These are phyloP conservation scores for Sturnus vulgaris DNA, from an alignment of 2,113 vertebrate genomes.

Conservation along the genomic window DNA sequence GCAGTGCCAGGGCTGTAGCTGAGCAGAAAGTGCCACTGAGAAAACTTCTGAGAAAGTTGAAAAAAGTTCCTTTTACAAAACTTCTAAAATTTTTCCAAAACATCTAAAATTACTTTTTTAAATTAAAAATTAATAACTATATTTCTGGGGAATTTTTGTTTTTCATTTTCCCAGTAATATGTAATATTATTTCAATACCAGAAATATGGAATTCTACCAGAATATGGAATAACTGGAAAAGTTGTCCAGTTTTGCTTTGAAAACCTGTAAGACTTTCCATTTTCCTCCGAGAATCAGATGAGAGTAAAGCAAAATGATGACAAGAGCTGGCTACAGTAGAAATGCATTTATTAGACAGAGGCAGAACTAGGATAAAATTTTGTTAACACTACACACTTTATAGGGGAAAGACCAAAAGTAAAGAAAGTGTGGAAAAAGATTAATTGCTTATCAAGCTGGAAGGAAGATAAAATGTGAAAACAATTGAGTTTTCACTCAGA, in stretches of 20 bases:
- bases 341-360: not conserved
- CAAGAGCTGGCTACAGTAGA: not conserved
- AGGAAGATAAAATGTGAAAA: slow-evolving; percentile 29
- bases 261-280: not conserved
- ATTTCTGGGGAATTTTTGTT: not conserved
- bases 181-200: not conserved
- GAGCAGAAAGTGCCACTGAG: not conserved
- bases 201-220: not conserved
- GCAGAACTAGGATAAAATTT: not conserved
- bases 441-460: not conserved
- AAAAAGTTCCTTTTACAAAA: not conserved
- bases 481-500: not conserved
- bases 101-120: not conserved
- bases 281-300: not conserved
- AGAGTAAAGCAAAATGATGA: not conserved
- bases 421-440: not conserved
- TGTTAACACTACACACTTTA: not conserved
- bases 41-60: accelerated
- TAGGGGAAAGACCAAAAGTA: not conserved
- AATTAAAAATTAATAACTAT: not conserved
- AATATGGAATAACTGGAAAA: not conserved
- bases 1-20: not conserved
- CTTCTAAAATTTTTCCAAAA: not conserved
- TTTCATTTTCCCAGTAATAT: not conserved
- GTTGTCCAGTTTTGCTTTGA: not conserved